phyloP scores from a whole-genome alignment of 2,113 vertebrate species.

The Calidris pygmaea region DNA sequence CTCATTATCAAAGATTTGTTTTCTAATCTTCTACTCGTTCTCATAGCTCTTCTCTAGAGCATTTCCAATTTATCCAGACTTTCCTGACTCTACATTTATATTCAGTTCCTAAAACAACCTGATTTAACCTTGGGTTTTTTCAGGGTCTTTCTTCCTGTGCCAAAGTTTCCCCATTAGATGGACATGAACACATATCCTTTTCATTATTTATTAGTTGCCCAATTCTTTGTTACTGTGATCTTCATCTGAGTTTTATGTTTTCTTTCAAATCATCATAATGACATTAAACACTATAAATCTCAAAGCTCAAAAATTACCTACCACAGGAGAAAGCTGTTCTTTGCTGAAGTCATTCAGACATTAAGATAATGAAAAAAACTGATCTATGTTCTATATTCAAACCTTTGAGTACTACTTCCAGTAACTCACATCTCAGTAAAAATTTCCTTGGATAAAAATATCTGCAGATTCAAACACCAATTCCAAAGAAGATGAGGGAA shows the following conservation, averaged over 20 bases:
- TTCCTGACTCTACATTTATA: background rate
- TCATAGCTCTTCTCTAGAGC: background rate
- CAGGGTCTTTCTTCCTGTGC: background rate
- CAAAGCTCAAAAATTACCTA: background rate
- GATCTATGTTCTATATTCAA: background rate
- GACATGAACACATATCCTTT: background rate
- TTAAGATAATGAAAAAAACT: background rate
- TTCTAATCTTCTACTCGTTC: background rate
- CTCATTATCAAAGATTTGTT: slow-evolving; percentile 19
- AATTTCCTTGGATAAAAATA: background rate
- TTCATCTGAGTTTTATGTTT: background rate
- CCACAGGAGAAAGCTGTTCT: background rate
- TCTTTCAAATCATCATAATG: background rate
- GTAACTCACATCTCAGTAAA: background rate
- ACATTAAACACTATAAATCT: background rate
- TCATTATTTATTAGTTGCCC: background rate
- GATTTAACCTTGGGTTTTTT: background rate
- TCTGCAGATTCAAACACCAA: background rate
- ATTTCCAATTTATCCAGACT: background rate
- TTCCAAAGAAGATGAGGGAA: background rate
- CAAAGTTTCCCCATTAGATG: background rate
- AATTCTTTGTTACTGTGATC: background rate
- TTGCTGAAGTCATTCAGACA: background rate
- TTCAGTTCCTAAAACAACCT: background rate
- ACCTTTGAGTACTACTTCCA: background rate